Percentiles rank a stretch among this genome's conserved stretches.
phyloP scores from a whole-genome alignment of 2,113 vertebrate genomes.

The Dermatemys mawii region DNA sequence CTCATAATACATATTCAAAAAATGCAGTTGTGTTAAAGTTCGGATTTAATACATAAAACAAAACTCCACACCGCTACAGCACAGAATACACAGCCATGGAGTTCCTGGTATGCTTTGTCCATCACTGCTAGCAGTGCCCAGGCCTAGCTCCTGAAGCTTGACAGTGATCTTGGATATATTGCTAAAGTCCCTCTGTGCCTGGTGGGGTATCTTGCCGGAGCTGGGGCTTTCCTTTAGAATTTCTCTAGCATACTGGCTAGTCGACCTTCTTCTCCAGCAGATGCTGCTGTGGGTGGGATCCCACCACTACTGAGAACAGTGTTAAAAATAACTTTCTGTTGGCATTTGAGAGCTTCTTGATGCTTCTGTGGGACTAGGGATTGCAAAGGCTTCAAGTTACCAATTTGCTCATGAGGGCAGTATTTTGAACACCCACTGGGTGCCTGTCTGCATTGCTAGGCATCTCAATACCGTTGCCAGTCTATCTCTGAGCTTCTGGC shows the following conservation, averaged over 20 bases:
- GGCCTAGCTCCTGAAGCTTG: background rate
- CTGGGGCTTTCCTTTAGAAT: background rate
- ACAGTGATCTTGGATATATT: background rate
- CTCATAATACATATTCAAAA: rapidly evolving
- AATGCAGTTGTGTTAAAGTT: rapidly evolving
- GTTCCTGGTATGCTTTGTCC: background rate
- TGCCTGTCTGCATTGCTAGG: background rate
- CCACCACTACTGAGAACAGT: background rate
- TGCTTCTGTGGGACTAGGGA: background rate
- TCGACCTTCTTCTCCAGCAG: background rate
- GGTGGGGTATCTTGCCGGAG: background rate
- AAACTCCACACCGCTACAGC: background rate
- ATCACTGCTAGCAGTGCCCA: background rate
- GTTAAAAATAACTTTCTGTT: background rate
- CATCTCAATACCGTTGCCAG: rapidly evolving
- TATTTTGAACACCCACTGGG: background rate
- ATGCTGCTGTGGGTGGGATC: background rate
- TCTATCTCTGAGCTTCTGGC: background rate
- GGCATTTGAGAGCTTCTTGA: background rate
- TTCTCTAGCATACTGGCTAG: background rate
- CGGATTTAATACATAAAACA: rapidly evolving
- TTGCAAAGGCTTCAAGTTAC: background rate
- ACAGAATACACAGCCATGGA: background rate
- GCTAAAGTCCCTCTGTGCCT: background rate
- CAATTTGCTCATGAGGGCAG: background rate